phyloP scores from a whole-genome alignment of 2,113 vertebrate species.

The Chelonoidis abingdonii region DNA sequence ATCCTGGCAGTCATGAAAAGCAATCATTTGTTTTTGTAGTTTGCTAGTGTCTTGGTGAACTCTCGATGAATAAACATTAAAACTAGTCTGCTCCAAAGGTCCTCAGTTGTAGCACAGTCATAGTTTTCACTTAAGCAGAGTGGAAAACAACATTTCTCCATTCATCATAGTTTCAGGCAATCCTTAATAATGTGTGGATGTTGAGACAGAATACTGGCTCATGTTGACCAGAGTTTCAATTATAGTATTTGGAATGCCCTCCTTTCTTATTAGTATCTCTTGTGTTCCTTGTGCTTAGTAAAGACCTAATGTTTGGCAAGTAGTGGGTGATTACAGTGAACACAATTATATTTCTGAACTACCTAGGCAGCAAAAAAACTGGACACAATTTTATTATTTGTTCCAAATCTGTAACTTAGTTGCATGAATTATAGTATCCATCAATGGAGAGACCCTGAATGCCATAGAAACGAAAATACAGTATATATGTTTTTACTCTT shows the following conservation, averaged over 20 bases:
- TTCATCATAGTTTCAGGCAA: background rate
- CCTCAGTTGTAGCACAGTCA: too few species aligned
- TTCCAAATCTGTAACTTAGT: fast-evolving
- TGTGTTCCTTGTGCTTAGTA: background rate
- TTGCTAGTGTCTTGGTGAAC: background rate
- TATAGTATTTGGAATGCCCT: background rate
- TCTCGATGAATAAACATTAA: background rate
- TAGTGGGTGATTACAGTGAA: background rate
- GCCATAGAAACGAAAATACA: background rate
- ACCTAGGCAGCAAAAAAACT: background rate
- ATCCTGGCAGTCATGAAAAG: background rate
- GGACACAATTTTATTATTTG: background rate
- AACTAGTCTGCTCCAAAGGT: background rate
- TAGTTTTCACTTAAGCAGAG: background rate
- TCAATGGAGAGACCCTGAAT: background rate
- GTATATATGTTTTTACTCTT: background rate
- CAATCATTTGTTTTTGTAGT: background rate
- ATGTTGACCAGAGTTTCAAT: background rate
- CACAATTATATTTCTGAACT: background rate
- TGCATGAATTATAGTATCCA: background rate
- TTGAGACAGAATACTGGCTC: background rate
- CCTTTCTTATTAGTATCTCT: background rate
- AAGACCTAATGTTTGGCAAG: background rate
- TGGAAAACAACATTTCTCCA: background rate
- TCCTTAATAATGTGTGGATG: background rate